phyloP scores from a whole-genome alignment of 2,888 invertebrate genomes.

The Neocrepidodera transversa region DNA sequence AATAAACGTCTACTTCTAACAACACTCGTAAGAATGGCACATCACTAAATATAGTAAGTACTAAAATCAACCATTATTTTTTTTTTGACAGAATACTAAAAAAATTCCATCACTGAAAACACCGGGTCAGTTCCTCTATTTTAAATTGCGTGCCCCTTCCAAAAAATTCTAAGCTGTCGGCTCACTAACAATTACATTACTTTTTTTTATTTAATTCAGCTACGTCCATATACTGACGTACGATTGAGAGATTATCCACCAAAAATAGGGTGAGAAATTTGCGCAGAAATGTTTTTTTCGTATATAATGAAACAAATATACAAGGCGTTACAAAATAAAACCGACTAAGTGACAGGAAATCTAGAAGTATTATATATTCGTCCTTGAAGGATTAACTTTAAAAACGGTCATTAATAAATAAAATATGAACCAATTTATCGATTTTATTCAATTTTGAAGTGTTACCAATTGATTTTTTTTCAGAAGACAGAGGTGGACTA shows the following conservation, averaged over 20 bases:
- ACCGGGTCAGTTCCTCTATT: conserved; percentile 45
- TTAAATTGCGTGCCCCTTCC: conserved; percentile 29
- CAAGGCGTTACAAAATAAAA: too few relatives aligned
- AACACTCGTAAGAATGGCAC: conserved; percentile 60
- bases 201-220: conserved; percentile 18
- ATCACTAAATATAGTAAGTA: conserved; percentile 48
- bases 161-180: conserved; percentile 28
- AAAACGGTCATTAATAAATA: too few relatives aligned
- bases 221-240: conserved; percentile 29
- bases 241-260: background rate
- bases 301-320: too few relatives aligned
- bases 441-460: too few relatives aligned
- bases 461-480: too few relatives aligned
- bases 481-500: too few relatives aligned
- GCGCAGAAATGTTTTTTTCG: too few relatives aligned
- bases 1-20: conserved; percentile 59
- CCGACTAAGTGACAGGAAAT: too few relatives aligned
- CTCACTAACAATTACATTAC: conserved; percentile 26
- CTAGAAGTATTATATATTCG: too few relatives aligned
- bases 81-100: conserved; percentile 57
- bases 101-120: conserved; percentile 59
- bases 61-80: conserved; percentile 49
- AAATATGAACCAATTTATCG: too few relatives aligned
- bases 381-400: too few relatives aligned
- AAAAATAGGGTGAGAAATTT: too few relatives aligned